Percentiles rank a stretch among this genome's conserved stretches.
Evolutionary conservation across 2,797 vertebrate genomes (phyloP).

Genomic region (Simalia tracyae): DNA sequence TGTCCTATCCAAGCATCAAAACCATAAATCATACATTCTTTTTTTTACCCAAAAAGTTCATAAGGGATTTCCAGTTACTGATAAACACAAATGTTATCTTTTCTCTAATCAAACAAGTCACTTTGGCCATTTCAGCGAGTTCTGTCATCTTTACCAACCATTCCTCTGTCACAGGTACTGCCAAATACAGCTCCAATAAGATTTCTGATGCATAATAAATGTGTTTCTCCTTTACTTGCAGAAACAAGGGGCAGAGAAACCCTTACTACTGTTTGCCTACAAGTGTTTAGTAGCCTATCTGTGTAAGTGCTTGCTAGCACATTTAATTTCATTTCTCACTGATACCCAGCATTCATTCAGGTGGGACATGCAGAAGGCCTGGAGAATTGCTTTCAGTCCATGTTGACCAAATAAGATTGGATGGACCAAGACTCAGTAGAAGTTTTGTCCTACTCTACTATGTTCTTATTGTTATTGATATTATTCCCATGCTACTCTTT

Average conservation of each 20-base stretch:
- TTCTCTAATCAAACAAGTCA: background rate
- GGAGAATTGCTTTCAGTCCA: too few species aligned
- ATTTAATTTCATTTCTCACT: background rate
- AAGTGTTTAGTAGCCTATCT: background rate
- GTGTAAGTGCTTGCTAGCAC: background rate
- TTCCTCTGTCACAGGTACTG: background rate
- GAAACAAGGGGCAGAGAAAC: background rate
- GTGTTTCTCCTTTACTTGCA: background rate
- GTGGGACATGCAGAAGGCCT: too few species aligned
- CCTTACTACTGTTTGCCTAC: constrained; percentile 6
- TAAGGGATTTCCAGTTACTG: background rate
- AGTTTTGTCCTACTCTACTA: too few species aligned
- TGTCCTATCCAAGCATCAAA: background rate
- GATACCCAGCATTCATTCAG: too few species aligned
- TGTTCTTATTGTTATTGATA: background rate
- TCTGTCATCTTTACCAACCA: background rate
- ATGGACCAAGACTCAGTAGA: too few species aligned
- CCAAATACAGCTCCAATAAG: background rate
- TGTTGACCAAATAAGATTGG: too few species aligned
- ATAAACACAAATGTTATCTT: background rate
- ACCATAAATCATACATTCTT: background rate
- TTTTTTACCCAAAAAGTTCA: background rate
- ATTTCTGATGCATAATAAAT: background rate
- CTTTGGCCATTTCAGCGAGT: background rate
- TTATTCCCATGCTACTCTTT: background rate